Percentiles rank a stretch among this genome's conserved stretches.
phyloP scores from a whole-genome alignment of 2,113 vertebrate genomes.

The Cephalopholis sonnerati region DNA sequence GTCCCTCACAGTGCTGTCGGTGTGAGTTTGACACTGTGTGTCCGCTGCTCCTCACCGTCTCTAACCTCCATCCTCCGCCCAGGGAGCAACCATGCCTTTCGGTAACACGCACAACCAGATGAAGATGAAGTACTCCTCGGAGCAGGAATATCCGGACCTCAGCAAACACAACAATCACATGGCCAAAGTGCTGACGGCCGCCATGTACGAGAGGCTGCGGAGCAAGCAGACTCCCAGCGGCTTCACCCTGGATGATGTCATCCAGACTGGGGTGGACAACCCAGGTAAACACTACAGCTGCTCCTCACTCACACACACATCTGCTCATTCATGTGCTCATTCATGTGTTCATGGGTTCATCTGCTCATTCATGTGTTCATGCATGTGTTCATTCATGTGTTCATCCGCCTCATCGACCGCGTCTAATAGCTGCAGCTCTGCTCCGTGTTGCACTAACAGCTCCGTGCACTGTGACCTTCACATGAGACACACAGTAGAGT shows the following conservation, averaged over 20 bases:
- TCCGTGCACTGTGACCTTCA: slow-evolving; percentile 69
- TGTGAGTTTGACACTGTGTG: background rate
- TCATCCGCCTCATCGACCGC: slow-evolving; percentile 4
- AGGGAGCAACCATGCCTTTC: slow-evolving; percentile 93
- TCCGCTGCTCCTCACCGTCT: slow-evolving; percentile 5
- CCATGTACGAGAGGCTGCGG: slow-evolving; percentile 89
- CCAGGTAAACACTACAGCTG: slow-evolving; percentile 93
- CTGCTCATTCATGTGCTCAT: too few species aligned
- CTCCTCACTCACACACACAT: too few species aligned
- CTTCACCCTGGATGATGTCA: slow-evolving; percentile 93
- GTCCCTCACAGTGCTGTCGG: background rate
- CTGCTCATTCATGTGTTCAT: too few species aligned
- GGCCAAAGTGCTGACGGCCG: slow-evolving; percentile 91
- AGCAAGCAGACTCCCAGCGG: slow-evolving; percentile 91
- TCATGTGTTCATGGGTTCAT: too few species aligned
- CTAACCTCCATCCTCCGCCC: slow-evolving; percentile 61
- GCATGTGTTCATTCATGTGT: too few species aligned
- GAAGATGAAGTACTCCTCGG: slow-evolving; percentile 87
- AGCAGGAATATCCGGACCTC: slow-evolving; percentile 93
- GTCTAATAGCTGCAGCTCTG: slow-evolving; percentile 24
- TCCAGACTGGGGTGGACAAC: slow-evolving; percentile 97
- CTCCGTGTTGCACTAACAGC: background rate
- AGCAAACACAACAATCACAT: slow-evolving; percentile 96
- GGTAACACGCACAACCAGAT: slow-evolving; percentile 93
- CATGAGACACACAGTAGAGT: too few species aligned